Percentiles rank a stretch among this genome's conserved stretches.
Evolutionary conservation across 1,140 invertebrate species (phyloP).

Genomic region (Drosophila malerkotliana): DNA sequence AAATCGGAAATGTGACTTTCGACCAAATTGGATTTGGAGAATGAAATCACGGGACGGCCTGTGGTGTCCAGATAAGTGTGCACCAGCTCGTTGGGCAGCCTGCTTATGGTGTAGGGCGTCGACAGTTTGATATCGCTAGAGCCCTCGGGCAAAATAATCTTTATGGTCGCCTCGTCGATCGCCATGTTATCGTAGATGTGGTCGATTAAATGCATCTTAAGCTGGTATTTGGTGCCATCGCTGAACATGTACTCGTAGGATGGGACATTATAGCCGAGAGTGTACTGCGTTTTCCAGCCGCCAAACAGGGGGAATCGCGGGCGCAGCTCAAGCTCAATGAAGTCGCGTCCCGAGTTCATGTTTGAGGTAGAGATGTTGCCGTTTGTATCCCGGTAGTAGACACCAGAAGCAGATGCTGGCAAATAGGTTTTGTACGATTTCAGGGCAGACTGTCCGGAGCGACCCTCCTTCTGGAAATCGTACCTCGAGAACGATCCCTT

Average conservation of each 20-base stretch:
- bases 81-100: conserved; percentile 90
- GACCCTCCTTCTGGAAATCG: conserved; percentile 96
- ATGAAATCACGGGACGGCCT: conserved; percentile 94
- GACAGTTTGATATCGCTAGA: conserved; percentile 91
- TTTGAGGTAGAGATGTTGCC: conserved; percentile 99
- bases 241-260: conserved; percentile 97
- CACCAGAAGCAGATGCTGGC: conserved; percentile 93
- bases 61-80: conserved; percentile 98
- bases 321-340: conserved; percentile 96
- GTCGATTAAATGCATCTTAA: conserved; percentile 97
- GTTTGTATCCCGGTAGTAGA: conserved; percentile 98
- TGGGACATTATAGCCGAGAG: conserved; percentile 98
- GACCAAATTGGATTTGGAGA: conserved; percentile 95
- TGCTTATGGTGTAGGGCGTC: conserved; percentile 92
- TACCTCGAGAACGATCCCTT: conserved; percentile 98
- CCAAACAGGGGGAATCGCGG: conserved; percentile 99
- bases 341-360: conserved; percentile 93
- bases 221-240: conserved; percentile 90
- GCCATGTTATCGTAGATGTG: conserved; percentile 99
- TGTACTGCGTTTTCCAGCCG: conserved; percentile 99
- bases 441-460: conserved; percentile 93
- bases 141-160: conserved; percentile 98
- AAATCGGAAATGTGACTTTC: conserved; percentile 98
- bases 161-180: conserved; percentile 95
- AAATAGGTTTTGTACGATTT: conserved; percentile 96